Base-by-base conservation (phyloP, 2,888 invertebrate species). In the Fragum sueziense region DNA sequence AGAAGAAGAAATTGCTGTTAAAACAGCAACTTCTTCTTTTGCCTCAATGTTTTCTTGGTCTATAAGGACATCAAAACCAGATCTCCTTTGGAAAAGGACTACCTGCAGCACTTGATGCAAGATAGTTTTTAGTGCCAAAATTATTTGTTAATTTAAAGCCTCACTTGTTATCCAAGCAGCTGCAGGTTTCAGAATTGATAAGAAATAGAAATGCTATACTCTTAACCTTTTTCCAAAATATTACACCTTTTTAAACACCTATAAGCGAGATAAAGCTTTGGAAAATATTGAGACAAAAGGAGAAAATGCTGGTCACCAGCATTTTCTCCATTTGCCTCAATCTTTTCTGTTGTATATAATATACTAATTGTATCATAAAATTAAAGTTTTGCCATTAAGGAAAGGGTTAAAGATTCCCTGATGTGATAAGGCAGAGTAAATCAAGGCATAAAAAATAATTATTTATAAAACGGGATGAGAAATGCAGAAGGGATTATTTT, bases 351-450 rank as follows among this genome's bases (percentile, higher is more conserved):
- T n/a, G n/a, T n/a, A n/a, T n/a, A n/a, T n/a, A n/a, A n/a, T n/a
- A n/a, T n/a, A n/a, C n/a, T n/a, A n/a, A n/a, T n/a, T n/a, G n/a
- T n/a, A n/a, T n/a, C n/a, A n/a, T n/a, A n/a, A n/a, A n/a, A n/a
- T n/a, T n/a, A n/a, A n/a, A n/a, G n/a, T n/a, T n/a, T n/a, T n/a
- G n/a, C n/a, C n/a, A n/a, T n/a, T n/a, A n/a, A n/a, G n/a, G n/a
- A n/a, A n/a, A n/a, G n/a, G n/a, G n/a, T n/a, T n/a, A n/a, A 62
- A 31, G 62, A 62, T 62, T 62, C 34, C 37, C 17, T 62, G 62
- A 62, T 62, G 33, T 34, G 62, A 62, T 62, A 62, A 62, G 62
- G n/a, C 22, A 20, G 37, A 22, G 34, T 20, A 20, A 33, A 34
- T 27, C 34, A 9, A 34, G 37, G n/a, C 62, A 34, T n/a, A 25